These are phyloP conservation scores for Semotilus atromaculatus DNA, from an alignment of 2,797 vertebrate genomes.

Conservation along the genomic window DNA sequence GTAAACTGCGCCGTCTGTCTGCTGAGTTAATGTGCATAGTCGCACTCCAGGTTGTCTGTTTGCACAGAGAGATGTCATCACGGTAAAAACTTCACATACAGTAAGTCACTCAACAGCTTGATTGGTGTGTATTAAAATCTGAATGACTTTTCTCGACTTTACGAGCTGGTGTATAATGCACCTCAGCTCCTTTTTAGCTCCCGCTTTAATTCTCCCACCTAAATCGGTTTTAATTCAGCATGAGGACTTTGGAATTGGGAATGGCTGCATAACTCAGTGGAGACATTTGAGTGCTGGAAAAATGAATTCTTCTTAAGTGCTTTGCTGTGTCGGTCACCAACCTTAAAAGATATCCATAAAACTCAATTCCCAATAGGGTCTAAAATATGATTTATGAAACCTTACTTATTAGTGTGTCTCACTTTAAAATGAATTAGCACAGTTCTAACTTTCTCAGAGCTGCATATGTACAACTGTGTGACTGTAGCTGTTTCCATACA, in stretches of 20 bases:
- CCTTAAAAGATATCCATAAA: conserved; percentile 65
- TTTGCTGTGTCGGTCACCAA: conserved; percentile 59
- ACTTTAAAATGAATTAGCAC: conserved; percentile 57
- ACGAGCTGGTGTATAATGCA: conserved; percentile 62
- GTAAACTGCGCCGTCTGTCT: conserved; percentile 35
- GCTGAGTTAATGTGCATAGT: conserved; percentile 29
- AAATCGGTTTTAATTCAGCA: conserved; percentile 65
- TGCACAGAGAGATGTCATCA: conserved; percentile 64
- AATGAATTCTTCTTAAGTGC: conserved; percentile 57
- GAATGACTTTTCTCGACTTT: conserved; percentile 66
- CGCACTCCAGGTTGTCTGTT: conserved; percentile 56
- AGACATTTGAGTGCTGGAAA: conserved; percentile 61
- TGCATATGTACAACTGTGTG: conserved; percentile 57
- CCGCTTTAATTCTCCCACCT: conserved; percentile 59
- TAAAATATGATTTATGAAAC: conserved; percentile 61
- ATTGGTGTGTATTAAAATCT: conserved; percentile 65
- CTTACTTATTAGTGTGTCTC: conserved; percentile 50
- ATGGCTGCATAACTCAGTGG: conserved; percentile 65
- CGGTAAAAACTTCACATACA: conserved; percentile 62
- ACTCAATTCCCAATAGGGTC: conserved; percentile 57
- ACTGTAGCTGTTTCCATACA: conserved; percentile 61
- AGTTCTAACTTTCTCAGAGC: conserved; percentile 43
- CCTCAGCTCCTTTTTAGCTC: conserved; percentile 58
- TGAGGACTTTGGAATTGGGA: conserved; percentile 60
- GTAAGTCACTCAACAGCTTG: conserved; percentile 66